These are phyloP conservation scores for Kradibia gibbosae DNA, from an alignment of 1,140 invertebrate species.

Conservation along the genomic window DNA sequence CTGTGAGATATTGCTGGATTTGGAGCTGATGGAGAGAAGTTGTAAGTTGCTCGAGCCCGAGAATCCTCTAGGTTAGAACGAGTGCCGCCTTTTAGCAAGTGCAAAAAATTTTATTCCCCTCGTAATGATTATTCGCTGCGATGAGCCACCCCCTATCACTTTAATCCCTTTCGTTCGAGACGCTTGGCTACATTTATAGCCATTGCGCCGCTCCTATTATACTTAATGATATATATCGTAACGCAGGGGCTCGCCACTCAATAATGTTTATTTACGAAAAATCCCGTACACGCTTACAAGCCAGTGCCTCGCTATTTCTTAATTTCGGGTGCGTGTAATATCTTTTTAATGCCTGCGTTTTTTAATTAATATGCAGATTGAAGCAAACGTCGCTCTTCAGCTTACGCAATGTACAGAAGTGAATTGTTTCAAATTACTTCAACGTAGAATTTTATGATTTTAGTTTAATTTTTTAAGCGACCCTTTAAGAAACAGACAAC, in stretches of 20 bases:
- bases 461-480: too few relatives aligned
- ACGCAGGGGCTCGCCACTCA: not conserved
- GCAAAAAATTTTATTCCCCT: too few relatives aligned
- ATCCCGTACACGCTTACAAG: not conserved
- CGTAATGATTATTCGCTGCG: too few relatives aligned
- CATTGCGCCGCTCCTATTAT: not conserved
- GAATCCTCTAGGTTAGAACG: too few relatives aligned
- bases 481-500: too few relatives aligned
- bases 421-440: too few relatives aligned
- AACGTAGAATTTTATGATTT: too few relatives aligned
- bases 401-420: too few relatives aligned
- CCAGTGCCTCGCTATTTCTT: not conserved
- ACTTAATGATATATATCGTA: not conserved
- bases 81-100: too few relatives aligned
- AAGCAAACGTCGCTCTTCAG: not conserved
- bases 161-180: not conserved
- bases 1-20: too few relatives aligned
- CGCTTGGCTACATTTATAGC: not conserved
- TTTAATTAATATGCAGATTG: not conserved
- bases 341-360: not conserved
- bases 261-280: not conserved
- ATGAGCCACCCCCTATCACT: not conserved
- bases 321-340: not conserved
- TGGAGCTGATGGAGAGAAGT: too few relatives aligned
- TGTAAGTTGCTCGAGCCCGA: too few relatives aligned